Base-by-base conservation (phyloP, 37 sponge, comb jelly and placozoan species). In the Diacarnus erythraeanus region DNA sequence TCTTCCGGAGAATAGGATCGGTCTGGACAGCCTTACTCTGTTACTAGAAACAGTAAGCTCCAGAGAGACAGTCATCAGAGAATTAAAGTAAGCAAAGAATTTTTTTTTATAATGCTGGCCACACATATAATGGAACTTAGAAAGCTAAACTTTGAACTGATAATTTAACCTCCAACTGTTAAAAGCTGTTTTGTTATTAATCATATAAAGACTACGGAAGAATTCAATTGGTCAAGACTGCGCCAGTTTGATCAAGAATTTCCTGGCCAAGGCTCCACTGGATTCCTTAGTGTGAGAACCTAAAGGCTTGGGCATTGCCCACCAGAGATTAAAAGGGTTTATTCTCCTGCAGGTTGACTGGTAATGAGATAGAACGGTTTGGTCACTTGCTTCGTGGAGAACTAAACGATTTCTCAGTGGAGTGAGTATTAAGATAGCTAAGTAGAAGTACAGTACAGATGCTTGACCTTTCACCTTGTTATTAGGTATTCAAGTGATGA, bases 361-460 rank as follows among this genome's bases (percentile, higher is more conserved):
- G 87, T 2, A 86, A 86, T 39, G 81, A 86, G 69, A 86, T 86
- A 47, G 87, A 86, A 27, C 81, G 69, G 38, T 65, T 64, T 41
- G 43, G 75, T 12, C 75, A 86, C 59, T 60, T 86, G 25, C 59
- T 86, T 10, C 21, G 59, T 51, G 43, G 63, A 57, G 59, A 37
- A 2, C 69, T 75, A 21, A 54, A 40, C 18, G 87, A 86, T 27
- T 86, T 80, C 39, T 39, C 80, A 15, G 51, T 86, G 57, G 87
- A 86, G 87, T 86, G 54, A 80, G 84, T 56, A n/a, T n/a, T n/a
- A n/a, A n/a, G n/a, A n/a, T n/a, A n/a, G n/a, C n/a, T n/a, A n/a
- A n/a, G n/a, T n/a, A n/a, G n/a, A n/a, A n/a, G n/a, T n/a, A n/a
- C n/a, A n/a, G n/a, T n/a, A n/a, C n/a, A n/a, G n/a, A n/a, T n/a